Base-by-base conservation (phyloP, 2,797 vertebrate genomes). In the Chelmon rostratus region DNA sequence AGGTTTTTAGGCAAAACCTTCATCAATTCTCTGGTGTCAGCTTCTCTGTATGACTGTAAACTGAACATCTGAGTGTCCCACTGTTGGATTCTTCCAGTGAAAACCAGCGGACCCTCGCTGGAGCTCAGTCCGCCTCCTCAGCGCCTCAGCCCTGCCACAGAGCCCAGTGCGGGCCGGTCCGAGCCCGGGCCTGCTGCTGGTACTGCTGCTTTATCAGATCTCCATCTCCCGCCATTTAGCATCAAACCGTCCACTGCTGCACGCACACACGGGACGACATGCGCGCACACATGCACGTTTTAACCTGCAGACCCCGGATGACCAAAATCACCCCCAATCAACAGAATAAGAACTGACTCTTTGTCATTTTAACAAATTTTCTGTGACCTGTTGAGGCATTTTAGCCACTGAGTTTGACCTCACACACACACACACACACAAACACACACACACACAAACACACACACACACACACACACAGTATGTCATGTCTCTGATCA, bases 361-460 rank as follows among this genome's bases (percentile, higher is more conserved):
- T 12, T 2, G 1, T 31, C 7, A 13, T 69, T 37, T 63, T 2
- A 28, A 28, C 18, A 25, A 3, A 9, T 44, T 25, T 33, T 25
- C 23, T 15, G 28, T 72, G 68, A 77, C 53, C 62, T 75, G 62
- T 75, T 77, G 76, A 65, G 10, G 23, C 15, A 4, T 52, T 50
- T 15, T 56, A 8, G 38, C 35, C 37, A 42, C 62, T 37, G 10
- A 4, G 44, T 31, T 31, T 31, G 28, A 31, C 28, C 49, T 44
- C 62, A 40, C 71, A 25, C 56, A 35, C 63, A 46, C 50, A 64
- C 50, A 42, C 46, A 52, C 35, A n/a, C 28, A 37, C 40, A 33
- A 9, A 13, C 59, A 62, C 59, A 28, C 59, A 23, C 59, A 28
- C 59, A 46, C n/a, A 28, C n/a, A 28, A 58, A 40, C 35, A 35